Base-by-base conservation (phyloP, 1,140 invertebrate species). In the Halesus radiatus region DNA sequence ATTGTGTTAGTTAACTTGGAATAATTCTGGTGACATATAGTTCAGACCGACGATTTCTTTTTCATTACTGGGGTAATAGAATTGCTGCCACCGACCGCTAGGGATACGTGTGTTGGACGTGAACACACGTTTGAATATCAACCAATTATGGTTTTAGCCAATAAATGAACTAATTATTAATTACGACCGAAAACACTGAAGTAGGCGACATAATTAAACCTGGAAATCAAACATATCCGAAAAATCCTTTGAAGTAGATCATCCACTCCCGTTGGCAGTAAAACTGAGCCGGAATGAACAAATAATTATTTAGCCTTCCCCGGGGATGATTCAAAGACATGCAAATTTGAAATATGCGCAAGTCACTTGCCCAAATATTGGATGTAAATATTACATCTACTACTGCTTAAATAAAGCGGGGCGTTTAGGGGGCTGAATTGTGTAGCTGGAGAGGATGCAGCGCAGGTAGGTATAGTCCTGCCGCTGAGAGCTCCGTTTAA, bases 341-440 rank as follows among this genome's bases (percentile, higher is more conserved):
- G 79, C 73, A 80, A 80, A 80, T 80, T 76, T 80, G 70, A 23
- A 74, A 80, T 74, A 56, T 75, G 73, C 79, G 60, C 73, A 68
- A 76, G 73, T 58, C 73, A 68, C 50, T 80, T 58, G 56, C 37
- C 29, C 70, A 79, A 79, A 79, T 66, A 79, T 62, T 53, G 70
- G 53, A 80, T 75, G 64, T 68, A 76, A 80, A 80, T 80, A 80
- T 80, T 80, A 74, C 23, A 32, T 74, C 68, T 73, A 73, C 68
- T 73, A 73, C 66, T 32, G 76, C 76, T 78, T 78, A 78, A 68
- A 78, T 78, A 66, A 66, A 78, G 54, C 26, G 60, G 37, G 50
- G 45, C 52, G 58, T 72, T 72, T 72, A 53, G 60, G 50, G 76
- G 74, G 32, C 23, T 45, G 37, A 10, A 45, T 13, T 0, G 10